Conservation (phyloP, 1,140 invertebrate species). For the Caerostris darwini region DNA sequence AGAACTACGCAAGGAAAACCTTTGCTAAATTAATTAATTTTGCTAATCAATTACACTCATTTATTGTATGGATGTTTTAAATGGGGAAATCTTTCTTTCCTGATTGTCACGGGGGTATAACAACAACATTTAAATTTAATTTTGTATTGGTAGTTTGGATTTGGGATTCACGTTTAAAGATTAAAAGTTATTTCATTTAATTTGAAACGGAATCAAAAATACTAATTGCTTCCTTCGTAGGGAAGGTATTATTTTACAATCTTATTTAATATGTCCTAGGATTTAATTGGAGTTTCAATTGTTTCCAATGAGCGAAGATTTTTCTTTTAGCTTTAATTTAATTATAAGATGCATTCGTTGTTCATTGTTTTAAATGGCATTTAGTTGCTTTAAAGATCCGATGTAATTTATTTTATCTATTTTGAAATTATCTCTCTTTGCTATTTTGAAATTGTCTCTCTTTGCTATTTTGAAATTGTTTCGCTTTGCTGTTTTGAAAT, state of each 20-base stretch:
- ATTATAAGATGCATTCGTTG: background rate
- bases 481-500: no score
- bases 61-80: background rate
- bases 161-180: background rate
- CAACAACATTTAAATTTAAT: conserved; percentile 5
- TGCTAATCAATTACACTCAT: conserved; percentile 57
- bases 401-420: background rate
- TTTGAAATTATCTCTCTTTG: no score
- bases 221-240: background rate
- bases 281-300: background rate
- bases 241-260: background rate
- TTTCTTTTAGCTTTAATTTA: background rate
- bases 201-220: background rate
- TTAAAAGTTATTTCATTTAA: background rate
- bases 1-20: background rate
- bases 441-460: no score
- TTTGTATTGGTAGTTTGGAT: background rate
- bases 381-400: background rate
- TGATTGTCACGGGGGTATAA: background rate
- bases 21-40: conserved; percentile 66
- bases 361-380: background rate
- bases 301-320: background rate
- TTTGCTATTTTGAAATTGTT: no score
- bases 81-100: background rate
- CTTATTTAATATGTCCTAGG: background rate